Base-by-base conservation (phyloP, 2,888 invertebrate genomes). In the Pogonocherus hispidulus region DNA sequence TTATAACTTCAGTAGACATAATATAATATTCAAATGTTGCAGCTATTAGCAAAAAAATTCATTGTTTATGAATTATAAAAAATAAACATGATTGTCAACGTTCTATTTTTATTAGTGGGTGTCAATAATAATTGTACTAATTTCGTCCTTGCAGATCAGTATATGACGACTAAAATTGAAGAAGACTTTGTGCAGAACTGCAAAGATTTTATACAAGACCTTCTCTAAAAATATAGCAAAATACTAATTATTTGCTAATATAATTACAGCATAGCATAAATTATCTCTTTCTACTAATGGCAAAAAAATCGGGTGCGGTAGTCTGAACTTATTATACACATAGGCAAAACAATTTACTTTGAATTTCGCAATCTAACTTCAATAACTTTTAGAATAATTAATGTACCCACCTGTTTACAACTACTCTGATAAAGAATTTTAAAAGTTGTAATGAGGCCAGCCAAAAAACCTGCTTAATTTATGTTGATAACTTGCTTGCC, bases 391-490 rank as follows among this genome's bases (percentile, higher is more conserved):
- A 66, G 27, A 62, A 66, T 66, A 41, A 55, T 59, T 66, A 60
- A 65, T 55, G 23, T 56, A 66, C 51, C 23, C 66, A 66, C 66
- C 66, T 66, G 66, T 23, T 46, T 60, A 22, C 44, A 27, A 46
- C n/a, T 41, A 16, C 41, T 41, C 20, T 37, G 32, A 54, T 66
- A 54, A 49, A 54, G 47, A 66, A 60, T 20, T 51, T 66, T 51
- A 3, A 56, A 63, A 56, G 41, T 37, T 52, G 20, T 49, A 64
- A 63, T 68, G 68, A 64, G 68, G 64, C 63, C 63, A 59, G 57
- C 32, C 32, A 37, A 64, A 37, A 69, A 69, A 69, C 69, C 55
- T 37, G 64, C 63, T 65, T 69, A 65, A 69, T 69, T 65, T 69
- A 69, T 69, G 69, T 65, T 65, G 57, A 65, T 65, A 51, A 60